Evolutionary conservation across 2,888 invertebrate species (phyloP), one percentile per base, ranked within the genome.

Genomic region (Chesias legatella): DNA sequence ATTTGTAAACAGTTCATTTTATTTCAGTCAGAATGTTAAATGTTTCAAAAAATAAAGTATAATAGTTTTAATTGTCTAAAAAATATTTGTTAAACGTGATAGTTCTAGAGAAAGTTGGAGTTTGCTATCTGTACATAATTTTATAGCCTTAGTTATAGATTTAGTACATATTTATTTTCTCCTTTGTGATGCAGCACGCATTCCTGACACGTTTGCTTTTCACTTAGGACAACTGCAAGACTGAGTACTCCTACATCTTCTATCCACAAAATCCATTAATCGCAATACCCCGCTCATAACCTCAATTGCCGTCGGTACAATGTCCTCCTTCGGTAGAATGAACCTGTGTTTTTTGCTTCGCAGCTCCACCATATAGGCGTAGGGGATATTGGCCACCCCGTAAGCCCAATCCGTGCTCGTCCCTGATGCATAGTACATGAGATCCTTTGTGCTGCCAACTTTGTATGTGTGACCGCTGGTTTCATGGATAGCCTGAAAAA

Each of bases 391-490:
- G 2, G 75, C 73, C 1, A 67, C 66, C 0, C 63, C 84, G 47
- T 86, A 86, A 31, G 79, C 80, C 86, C 86, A 88, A 40, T 88
- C 86, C 0, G 63, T 66, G 55, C 86, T 85, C 29, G 73, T 84
- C 0, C 86, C 86, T 0, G 78, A 48, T 1, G 86, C 73, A 51
- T 72, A 88, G 60, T 86, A 88, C 86, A 88, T 86, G 4, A 88
- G 67, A 44, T 88, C 86, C 25, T 81, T 86, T 0, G 86, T 85
- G 46, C 85, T 81, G 9, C 86, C 86, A 0, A 86, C 86, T 64
- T 78, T 83, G 67, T 84, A 86, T 0, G 73, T 84, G 43, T 69
- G 74, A 0, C 79, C 79, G 33, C 60, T 77, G n/a, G 63, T 56
- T 6, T 61, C 52, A 43, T 67, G 51, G 25, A 88, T 85, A 6